Percentiles rank a stretch among this genome's conserved stretches.
Evolutionary conservation across 1,140 invertebrate genomes (phyloP).

Genomic region (Lepidurus apus): DNA sequence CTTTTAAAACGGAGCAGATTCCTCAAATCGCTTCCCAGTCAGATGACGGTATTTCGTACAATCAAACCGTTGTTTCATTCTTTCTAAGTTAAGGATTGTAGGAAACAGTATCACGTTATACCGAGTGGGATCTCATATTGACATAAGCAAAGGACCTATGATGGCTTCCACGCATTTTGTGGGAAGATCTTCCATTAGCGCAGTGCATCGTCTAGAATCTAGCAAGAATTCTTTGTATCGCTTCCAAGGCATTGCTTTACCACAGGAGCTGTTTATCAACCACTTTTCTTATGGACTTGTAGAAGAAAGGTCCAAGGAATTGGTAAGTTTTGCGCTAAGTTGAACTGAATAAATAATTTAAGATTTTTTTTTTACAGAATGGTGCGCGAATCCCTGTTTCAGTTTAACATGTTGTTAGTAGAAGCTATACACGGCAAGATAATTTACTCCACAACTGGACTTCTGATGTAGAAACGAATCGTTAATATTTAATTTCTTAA

Average conservation of each 20-base stretch:
- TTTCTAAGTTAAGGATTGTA: slow-evolving; percentile 35
- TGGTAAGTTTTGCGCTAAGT: slow-evolving; percentile 38
- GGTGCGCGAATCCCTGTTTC: not conserved
- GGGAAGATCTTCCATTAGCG: slow-evolving; percentile 64
- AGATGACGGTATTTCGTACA: not conserved
- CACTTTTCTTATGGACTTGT: slow-evolving; percentile 43
- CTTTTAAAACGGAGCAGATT: slow-evolving; percentile 75
- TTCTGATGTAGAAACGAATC: too few relatives aligned
- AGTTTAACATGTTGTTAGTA: not conserved
- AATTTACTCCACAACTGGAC: too few relatives aligned
- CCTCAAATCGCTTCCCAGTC: slow-evolving; percentile 61
- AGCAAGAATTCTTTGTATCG: slow-evolving; percentile 61
- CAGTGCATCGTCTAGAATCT: slow-evolving; percentile 62
- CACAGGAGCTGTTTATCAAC: slow-evolving; percentile 59
- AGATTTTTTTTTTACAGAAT: not conserved
- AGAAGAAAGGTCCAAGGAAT: slow-evolving; percentile 39
- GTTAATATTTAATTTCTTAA: too few relatives aligned
- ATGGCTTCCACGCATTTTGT: slow-evolving; percentile 68
- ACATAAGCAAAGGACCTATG: slow-evolving; percentile 87
- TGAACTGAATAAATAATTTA: too few relatives aligned
- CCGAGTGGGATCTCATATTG: slow-evolving; percentile 74
- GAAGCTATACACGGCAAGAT: too few relatives aligned
- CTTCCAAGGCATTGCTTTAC: slow-evolving; percentile 84
- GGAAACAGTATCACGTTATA: slow-evolving; percentile 67
- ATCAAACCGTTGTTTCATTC: not conserved